Conservation (phyloP, 2,113 vertebrate genomes). For the Pterocles burchelli region DNA sequence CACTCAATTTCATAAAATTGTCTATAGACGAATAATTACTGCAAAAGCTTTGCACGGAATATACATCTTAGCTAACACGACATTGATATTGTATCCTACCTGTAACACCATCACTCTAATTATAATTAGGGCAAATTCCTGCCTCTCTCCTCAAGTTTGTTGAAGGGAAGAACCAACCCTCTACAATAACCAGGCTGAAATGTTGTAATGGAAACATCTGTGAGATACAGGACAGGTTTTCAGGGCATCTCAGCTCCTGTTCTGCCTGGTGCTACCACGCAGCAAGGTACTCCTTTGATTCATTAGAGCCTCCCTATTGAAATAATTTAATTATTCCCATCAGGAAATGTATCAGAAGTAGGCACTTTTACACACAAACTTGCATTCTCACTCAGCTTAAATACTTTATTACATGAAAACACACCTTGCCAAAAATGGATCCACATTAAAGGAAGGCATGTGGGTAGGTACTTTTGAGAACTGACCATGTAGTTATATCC, state of each 20-base stretch:
- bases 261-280: neutral
- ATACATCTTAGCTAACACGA: neutral
- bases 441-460: neutral
- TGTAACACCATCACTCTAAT: neutral
- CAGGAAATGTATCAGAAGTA: neutral
- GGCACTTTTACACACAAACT: neutral
- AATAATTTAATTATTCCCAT: neutral
- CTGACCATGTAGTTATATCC: neutral
- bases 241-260: neutral
- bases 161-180: neutral
- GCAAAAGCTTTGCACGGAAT: neutral
- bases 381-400: neutral
- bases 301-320: accelerated
- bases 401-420: neutral
- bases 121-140: neutral
- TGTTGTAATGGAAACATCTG: neutral
- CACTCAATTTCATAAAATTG: neutral
- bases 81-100: neutral
- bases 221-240: neutral
- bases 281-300: neutral
- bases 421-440: neutral
- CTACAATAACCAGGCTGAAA: neutral
- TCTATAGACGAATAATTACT: neutral
- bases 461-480: neutral
- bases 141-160: neutral